These are phyloP conservation scores for honey bee (Apis mellifera) DNA, from an alignment of 1,140 invertebrate genomes.

Conservation along the genomic window DNA sequence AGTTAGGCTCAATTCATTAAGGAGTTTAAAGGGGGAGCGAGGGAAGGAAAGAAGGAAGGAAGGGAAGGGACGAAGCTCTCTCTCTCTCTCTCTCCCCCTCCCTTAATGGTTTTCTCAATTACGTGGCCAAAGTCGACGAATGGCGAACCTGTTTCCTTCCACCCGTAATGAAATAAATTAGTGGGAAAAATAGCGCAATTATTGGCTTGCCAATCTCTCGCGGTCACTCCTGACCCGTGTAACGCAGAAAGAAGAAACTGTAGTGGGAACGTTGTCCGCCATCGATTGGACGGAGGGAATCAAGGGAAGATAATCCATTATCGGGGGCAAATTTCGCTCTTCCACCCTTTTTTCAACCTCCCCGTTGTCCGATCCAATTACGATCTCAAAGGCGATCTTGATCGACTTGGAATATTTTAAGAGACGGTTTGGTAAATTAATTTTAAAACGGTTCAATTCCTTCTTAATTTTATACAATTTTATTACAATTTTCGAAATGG, in stretches of 20 bases:
- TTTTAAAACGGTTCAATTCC: too few species aligned
- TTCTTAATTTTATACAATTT: too few species aligned
- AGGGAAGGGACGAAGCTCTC: background rate
- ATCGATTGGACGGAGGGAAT: conserved; percentile 1
- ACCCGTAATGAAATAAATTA: conserved; percentile 67
- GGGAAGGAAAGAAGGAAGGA: background rate
- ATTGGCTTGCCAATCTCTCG: conserved; percentile 60
- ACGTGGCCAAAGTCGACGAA: conserved; percentile 45
- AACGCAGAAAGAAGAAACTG: background rate
- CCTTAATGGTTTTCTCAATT: conserved; percentile 68
- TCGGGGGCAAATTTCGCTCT: conserved; percentile 28
- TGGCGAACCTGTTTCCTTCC: conserved; percentile 50
- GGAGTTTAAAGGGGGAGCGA: conserved; percentile 60
- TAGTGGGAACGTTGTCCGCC: conserved; percentile 13
- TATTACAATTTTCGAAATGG: too few species aligned
- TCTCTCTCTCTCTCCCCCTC: too few species aligned
- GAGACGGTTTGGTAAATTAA: too few species aligned
- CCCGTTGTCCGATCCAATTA: conserved; percentile 12
- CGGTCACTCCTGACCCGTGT: background rate
- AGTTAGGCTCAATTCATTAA: conserved; percentile 70
- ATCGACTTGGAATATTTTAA: background rate
- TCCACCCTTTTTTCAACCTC: conserved; percentile 17
- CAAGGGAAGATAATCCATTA: conserved; percentile 39
- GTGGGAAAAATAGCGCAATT: conserved; percentile 62
- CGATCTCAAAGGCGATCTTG: background rate